Evolutionary conservation across 2,888 invertebrate species (phyloP).

Genomic region (Drosophila dives): DNA sequence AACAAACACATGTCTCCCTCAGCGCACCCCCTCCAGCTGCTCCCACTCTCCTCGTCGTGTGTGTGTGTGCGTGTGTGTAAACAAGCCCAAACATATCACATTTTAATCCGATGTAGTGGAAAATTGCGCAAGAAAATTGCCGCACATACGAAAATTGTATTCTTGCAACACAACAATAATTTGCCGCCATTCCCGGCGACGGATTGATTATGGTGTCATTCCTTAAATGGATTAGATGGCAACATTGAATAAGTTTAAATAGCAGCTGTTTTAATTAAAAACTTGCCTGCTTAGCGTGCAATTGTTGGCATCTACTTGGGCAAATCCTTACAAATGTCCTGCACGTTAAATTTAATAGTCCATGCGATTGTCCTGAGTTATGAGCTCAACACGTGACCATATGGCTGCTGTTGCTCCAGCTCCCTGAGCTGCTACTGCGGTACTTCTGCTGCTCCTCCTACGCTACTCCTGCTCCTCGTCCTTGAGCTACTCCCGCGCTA

Average conservation of each 20-base stretch:
- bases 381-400: conserved; percentile 76
- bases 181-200: conserved; percentile 24
- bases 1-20: conserved; percentile 72
- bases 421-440: background rate
- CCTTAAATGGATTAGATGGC: conserved; percentile 54
- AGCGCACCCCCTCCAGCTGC: background rate
- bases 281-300: conserved; percentile 4
- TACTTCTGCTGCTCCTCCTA: background rate
- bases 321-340: conserved; percentile 70
- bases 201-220: conserved; percentile 69
- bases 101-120: conserved; percentile 80
- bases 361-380: conserved; percentile 66
- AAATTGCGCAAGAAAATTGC: conserved; percentile 67
- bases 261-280: conserved; percentile 64
- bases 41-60: background rate
- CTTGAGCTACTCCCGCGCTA: background rate
- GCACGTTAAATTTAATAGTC: conserved; percentile 63
- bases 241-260: conserved; percentile 61
- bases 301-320: conserved; percentile 9
- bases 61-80: conserved; percentile 56
- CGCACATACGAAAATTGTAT: conserved; percentile 60
- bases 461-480: background rate
- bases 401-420: conserved; percentile 36
- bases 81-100: conserved; percentile 81
- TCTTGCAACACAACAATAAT: conserved; percentile 32